Evolutionary conservation across 2,113 vertebrate species (phyloP), one percentile per base, ranked within the genome.

Genomic region (Archocentrus centrarchus): DNA sequence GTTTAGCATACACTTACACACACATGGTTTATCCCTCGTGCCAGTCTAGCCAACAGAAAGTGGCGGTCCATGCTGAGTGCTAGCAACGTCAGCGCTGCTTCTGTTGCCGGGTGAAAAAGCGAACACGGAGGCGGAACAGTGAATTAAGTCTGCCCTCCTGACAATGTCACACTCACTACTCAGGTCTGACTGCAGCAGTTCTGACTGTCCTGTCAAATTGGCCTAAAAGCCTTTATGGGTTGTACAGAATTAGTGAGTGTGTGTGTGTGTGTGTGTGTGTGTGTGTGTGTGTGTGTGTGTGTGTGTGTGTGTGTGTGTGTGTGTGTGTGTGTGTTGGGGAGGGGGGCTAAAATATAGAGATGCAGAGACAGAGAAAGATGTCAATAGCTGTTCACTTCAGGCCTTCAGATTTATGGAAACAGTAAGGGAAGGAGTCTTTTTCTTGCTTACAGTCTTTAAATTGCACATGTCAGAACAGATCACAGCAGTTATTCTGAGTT

Each of bases 61-160:
- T 88, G 92, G 86, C 60, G 66, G 83, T 85, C 80, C 73, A 59
- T 73, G 66, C 85, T 60, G 81, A 93, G 86, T 76, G 78, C 88
- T 85, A 55, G 77, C 85, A 84, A 92, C 90, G 92, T 94, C 93
- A 93, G 91, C 13, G 61, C 87, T 84, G 86, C 91, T 86, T 35
- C 93, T 95, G 95, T 96, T 96, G 95, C 95, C 87, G 83, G 95
- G 95, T 59, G 86, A 89, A 93, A 95, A 93, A 93, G 84, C 82
- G 73, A 88, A 86, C 58, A 84, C 55, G 89, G 89, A 95, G 93
- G 93, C 91, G 81, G 92, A 91, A 90, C 86, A 47, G 76, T 84
- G 88, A 93, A 93, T 94, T 82, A 93, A 93, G 91, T 93, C 88
- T 92, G 89, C 90, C 90, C 90, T 91, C 88, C 88, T 86, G 86